Base-by-base conservation (phyloP, 2,113 vertebrate species). In the Tamias sibiricus region DNA sequence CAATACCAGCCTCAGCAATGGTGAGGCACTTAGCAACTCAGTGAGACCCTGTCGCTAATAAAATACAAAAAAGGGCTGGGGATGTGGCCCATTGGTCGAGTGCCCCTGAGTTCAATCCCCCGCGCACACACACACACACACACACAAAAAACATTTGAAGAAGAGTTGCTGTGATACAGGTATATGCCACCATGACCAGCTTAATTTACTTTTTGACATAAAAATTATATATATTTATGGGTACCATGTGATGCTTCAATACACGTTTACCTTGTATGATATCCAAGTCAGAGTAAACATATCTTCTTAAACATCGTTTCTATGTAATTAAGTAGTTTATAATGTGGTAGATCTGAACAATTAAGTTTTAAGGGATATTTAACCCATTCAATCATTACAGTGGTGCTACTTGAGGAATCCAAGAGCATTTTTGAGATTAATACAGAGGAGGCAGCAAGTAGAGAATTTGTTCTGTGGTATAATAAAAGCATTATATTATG, bases 391-490 rank as follows among this genome's bases (percentile, higher is more conserved):
- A 84, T 66, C 68, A 89, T 83, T 91, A 94, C 22, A 66, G 16
- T 52, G 28, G 91, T 62, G 35, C 57, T 88, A 95, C 10, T 2
- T 94, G 22, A 82, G n/a, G 64, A 94, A 89, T 94, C 68, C 88
- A 35, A 94, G 30, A 97, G 30, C 30, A 91, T 64, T 94, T 93
- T 22, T 93, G 13, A 66, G 42, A 92, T 49, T 37, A 88, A 93
- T 47, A 79, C 57, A 94, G 57, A 80, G 42, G 54, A 77, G 1
- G 22, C 20, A 57, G 19, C 9, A 96, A 91, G 44, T 40, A 93
- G 6, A 77, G 44, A 83, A 95, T 32, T 13, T 85, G 32, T 84
- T 97, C n/a, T 80, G 52, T 64, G 59, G 26, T 37, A 66, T n/a
- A 92, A 87, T 1, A 90, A 26, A 85, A 90, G 59, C 62, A 75